Conservation (phyloP, 2,888 invertebrate species). For the Catocala fraxini region DNA sequence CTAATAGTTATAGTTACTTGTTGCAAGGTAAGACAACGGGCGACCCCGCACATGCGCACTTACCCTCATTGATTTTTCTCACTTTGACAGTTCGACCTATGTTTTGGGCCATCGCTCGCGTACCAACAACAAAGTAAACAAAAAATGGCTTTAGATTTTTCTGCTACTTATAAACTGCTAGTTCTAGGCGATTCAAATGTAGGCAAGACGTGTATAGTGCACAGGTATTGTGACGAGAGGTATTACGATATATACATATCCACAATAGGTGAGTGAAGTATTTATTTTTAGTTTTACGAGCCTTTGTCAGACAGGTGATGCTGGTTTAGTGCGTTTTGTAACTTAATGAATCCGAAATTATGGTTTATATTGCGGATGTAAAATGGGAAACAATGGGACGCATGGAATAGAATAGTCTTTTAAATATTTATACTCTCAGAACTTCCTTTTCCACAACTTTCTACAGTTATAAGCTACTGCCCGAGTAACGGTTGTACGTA, state of each 20-base stretch:
- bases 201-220: constrained; percentile 96
- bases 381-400: constrained; percentile 62
- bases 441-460: constrained; percentile 42
- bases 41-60: constrained; percentile 77
- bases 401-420: constrained; percentile 49
- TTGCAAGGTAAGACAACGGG: constrained; percentile 64
- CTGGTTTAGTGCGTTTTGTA: constrained; percentile 63
- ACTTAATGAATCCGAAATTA: constrained; percentile 64
- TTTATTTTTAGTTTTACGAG: constrained; percentile 74
- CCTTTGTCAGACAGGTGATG: constrained; percentile 76
- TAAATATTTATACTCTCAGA: constrained; percentile 48
- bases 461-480: constrained; percentile 44
- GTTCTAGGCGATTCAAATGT: constrained; percentile 96
- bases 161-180: constrained; percentile 95
- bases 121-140: constrained; percentile 80
- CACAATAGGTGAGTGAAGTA: constrained; percentile 92
- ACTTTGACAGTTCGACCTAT: constrained; percentile 84
- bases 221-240: constrained; percentile 95
- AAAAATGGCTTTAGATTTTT: constrained; percentile 94
- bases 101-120: constrained; percentile 80
- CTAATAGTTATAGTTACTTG: constrained; percentile 61
- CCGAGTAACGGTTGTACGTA: constrained; percentile 25
- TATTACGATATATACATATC: constrained; percentile 97
- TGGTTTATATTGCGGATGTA: constrained; percentile 63
- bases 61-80: constrained; percentile 83